Percentiles rank a stretch among this genome's conserved stretches.
Evolutionary conservation across 2,888 invertebrate genomes (phyloP).

Genomic region (Dryobota labecula): DNA sequence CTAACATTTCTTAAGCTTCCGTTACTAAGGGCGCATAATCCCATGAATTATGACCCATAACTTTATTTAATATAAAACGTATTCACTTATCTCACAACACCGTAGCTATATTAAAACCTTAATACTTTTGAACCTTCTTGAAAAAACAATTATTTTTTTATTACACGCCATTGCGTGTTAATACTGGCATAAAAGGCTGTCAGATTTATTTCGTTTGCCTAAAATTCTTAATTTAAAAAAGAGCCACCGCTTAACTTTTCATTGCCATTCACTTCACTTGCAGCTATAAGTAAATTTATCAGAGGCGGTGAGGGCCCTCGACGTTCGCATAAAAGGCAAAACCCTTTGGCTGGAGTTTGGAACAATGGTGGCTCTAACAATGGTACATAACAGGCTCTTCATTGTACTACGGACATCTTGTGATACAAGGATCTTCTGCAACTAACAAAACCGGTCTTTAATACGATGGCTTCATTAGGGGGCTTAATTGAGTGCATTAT

Average conservation of each 20-base stretch:
- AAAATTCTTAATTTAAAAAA: constrained; percentile 54
- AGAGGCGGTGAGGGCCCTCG: constrained; percentile 64
- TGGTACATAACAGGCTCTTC: constrained; percentile 75
- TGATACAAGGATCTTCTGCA: constrained; percentile 63
- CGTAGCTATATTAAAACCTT: constrained; percentile 60
- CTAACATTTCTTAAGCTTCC: constrained; percentile 47
- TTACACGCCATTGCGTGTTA: constrained; percentile 54
- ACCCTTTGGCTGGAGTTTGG: constrained; percentile 73
- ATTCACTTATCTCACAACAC: constrained; percentile 59
- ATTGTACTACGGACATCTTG: constrained; percentile 75
- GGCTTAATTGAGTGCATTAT: constrained; percentile 40
- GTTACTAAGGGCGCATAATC: constrained; percentile 47
- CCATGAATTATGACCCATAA: constrained; percentile 62
- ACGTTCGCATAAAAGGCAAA: constrained; percentile 73
- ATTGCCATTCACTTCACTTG: constrained; percentile 73
- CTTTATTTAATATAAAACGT: constrained; percentile 64
- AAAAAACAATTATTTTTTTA: constrained; percentile 63
- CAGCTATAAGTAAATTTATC: constrained; percentile 77
- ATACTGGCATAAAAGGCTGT: constrained; percentile 53
- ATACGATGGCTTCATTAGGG: constrained; percentile 40
- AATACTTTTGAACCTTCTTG: constrained; percentile 52
- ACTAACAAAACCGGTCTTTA: constrained; percentile 63
- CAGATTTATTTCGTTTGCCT: constrained; percentile 44
- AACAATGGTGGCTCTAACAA: constrained; percentile 76
- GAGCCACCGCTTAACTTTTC: constrained; percentile 64